These are phyloP conservation scores for Leucosticte australis DNA, from an alignment of 2,113 vertebrate genomes.

Conservation along the genomic window DNA sequence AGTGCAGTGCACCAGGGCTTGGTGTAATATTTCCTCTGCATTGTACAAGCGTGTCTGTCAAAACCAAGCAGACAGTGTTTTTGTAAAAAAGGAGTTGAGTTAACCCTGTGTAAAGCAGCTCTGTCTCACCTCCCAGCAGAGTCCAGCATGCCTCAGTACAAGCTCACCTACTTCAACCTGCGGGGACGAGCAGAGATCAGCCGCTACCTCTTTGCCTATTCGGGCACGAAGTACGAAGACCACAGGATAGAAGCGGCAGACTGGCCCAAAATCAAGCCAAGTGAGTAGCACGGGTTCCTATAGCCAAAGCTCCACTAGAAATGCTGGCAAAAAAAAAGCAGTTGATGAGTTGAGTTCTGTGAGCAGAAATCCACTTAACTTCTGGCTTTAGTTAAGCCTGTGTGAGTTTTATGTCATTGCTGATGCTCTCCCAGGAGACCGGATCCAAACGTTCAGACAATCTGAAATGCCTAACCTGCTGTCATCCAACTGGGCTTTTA, in stretches of 20 bases:
- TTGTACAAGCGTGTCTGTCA: not conserved
- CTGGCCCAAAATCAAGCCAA: slow-evolving; percentile 76
- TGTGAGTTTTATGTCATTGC: not conserved
- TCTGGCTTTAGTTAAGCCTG: not conserved
- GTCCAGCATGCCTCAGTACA: slow-evolving; percentile 75
- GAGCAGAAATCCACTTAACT: not conserved
- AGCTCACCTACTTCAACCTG: slow-evolving; percentile 80
- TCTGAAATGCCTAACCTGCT: not conserved
- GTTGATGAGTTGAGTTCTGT: not conserved
- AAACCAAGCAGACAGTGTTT: not conserved
- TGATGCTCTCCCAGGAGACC: not conserved
- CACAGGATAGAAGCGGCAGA: slow-evolving; percentile 71
- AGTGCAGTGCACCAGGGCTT: not conserved
- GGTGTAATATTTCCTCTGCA: not conserved
- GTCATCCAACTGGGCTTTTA: not conserved
- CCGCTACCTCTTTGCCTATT: slow-evolving; percentile 79
- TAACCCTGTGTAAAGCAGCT: not conserved
- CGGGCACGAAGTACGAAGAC: slow-evolving; percentile 73
- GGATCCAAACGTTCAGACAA: not conserved
- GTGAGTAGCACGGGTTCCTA: slow-evolving; percentile 57
- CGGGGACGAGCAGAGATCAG: slow-evolving; percentile 78
- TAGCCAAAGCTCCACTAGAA: not conserved
- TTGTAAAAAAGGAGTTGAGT: not conserved
- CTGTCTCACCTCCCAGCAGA: not conserved
- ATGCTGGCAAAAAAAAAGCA: not conserved